phyloP scores from a whole-genome alignment of 2,113 vertebrate genomes.

The Callopanchax toddi region DNA sequence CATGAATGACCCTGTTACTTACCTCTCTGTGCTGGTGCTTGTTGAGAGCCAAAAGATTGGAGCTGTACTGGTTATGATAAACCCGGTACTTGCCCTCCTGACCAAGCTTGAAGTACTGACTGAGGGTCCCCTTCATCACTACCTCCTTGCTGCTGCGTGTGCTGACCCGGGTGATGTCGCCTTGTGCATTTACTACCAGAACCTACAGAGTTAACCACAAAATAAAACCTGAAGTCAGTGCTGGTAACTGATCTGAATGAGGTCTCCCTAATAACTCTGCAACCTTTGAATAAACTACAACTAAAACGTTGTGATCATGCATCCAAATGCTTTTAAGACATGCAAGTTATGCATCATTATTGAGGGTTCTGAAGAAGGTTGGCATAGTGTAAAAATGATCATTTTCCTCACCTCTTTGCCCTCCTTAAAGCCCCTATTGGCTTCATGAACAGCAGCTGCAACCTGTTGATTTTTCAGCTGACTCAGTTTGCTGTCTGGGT shows the following conservation, averaged over 20 bases:
- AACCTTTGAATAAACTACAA: neutral
- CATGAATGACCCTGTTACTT: conserved; percentile 11
- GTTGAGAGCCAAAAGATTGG: conserved; percentile 93
- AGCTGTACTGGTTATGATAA: conserved; percentile 97
- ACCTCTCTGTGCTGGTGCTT: conserved; percentile 97
- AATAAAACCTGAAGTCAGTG: neutral
- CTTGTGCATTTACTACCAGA: conserved; percentile 89
- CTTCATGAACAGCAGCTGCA: conserved; percentile 89
- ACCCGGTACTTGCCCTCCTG: conserved; percentile 98
- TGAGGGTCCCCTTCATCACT: conserved; percentile 88
- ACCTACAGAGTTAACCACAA: conserved; percentile 74
- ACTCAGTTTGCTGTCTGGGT: conserved; percentile 94
- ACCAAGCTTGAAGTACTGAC: conserved; percentile 90
- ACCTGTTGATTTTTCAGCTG: conserved; percentile 93
- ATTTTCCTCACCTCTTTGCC: conserved; percentile 86
- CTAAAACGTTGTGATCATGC: neutral
- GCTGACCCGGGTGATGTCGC: conserved; percentile 88
- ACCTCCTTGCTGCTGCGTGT: conserved; percentile 85
- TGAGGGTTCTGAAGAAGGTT: no score
- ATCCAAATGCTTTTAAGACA: no score
- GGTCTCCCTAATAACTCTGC: no score
- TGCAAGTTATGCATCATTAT: no score
- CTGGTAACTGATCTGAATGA: neutral
- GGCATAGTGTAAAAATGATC: no score
- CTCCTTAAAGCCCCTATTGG: conserved; percentile 91